Evolutionary conservation across 2,797 vertebrate species (phyloP), one percentile per base, ranked within the genome.

Genomic region (Periparus ater): DNA sequence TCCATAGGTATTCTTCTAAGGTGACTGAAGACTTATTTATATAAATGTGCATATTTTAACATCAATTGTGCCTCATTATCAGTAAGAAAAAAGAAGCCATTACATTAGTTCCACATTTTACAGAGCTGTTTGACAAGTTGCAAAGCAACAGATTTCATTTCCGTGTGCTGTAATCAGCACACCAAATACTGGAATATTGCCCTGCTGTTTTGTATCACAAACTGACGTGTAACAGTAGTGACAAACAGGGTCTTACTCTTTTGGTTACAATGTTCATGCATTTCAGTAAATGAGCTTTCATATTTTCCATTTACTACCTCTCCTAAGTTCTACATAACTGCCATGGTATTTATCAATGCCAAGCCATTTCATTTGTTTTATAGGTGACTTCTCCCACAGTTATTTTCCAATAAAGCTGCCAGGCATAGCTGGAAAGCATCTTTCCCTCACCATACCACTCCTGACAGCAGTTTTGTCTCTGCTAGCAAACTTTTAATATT

Each of bases 381-480:
- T 6, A 91, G 38, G 65, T 88, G 68, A 85, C 45, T 89, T 87
- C 42, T 80, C 19, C 40, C 50, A 22, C 42, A 15, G 22, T 5
- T n/a, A 14, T 88, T 94, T 67, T 57, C 60, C 47, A 38, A 3
- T 4, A 22, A 4, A 79, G 55, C 18, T 36, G 47, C 27, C 30
- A 50, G 48, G 50, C 27, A 22, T 14, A 77, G 22, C 36, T 77
- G 38, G 30, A 70, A 22, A 73, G 21, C 26, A 27, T 4, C 0
- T 0, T 65, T 36, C 32, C 44, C 44, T 23, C 0, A 4, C n/a
- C 36, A 42, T 0, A 2, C 30, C 40, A 55, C 30, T 63, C 42
- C 57, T 54, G 58, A 32, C n/a, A 48, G 21, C 1, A 2, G 11
- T 25, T 76, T 34, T 29, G 19, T 51, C 76, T 86, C 45, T 42